A percentile compares a stretch with the other conserved stretches of the same genome.
Conservation (phyloP, 2,113 vertebrate genomes). For the Hippocampus abdominalis region DNA sequence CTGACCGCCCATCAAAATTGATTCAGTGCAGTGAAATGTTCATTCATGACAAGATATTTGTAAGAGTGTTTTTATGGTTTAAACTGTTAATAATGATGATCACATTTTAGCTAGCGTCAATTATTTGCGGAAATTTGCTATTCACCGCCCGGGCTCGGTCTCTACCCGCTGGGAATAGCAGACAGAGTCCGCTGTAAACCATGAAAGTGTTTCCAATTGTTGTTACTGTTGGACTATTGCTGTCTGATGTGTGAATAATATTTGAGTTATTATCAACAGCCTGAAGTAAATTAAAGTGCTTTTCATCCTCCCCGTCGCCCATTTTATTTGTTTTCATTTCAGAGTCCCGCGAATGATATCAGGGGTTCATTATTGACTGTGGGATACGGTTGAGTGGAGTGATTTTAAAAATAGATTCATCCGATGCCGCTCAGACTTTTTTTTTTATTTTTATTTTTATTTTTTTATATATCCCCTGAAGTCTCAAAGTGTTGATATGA, state of each 20-base stretch:
- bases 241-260: slow-evolving; percentile 1
- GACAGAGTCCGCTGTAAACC: not conserved
- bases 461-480: not conserved
- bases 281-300: slow-evolving; percentile 16
- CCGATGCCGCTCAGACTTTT: slow-evolving; percentile 6
- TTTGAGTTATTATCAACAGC: slow-evolving; percentile 19
- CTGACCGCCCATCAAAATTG: too few relatives aligned
- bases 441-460: slow-evolving; percentile 6
- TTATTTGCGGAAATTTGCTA: not conserved
- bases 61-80: not conserved
- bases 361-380: slow-evolving; percentile 52
- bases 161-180: not conserved
- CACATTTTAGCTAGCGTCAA: not conserved
- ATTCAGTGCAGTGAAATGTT: too few relatives aligned
- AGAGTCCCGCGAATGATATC: slow-evolving; percentile 51
- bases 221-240: slow-evolving; percentile 1
- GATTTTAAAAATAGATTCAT: slow-evolving; percentile 54
- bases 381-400: slow-evolving; percentile 41
- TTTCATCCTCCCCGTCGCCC: slow-evolving; percentile 10
- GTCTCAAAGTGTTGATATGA: slow-evolving; percentile 26
- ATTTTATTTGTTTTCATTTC: slow-evolving; percentile 46
- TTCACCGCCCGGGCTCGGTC: not conserved
- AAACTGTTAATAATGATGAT: not conserved
- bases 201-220: slow-evolving; percentile 1
- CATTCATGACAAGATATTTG: too few relatives aligned